Percentiles rank a stretch among this genome's conserved stretches.
Conservation (phyloP, 2,888 invertebrate genomes). For the Drosophila lacicola region DNA sequence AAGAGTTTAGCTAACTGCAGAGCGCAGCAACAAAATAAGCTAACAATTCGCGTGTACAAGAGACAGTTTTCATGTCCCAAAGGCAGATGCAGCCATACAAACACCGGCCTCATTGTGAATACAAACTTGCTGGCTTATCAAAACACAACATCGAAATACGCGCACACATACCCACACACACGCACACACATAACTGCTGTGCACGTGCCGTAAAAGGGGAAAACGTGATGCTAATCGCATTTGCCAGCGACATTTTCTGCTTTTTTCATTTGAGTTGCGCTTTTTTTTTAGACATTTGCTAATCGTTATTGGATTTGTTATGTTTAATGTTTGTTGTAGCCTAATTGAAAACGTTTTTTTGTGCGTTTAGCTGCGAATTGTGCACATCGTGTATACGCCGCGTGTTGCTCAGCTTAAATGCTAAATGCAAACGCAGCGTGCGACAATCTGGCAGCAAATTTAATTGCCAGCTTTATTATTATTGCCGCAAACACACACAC, state of each 20-base stretch:
- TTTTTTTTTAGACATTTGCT: constrained; percentile 14
- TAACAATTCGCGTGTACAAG: constrained; percentile 23
- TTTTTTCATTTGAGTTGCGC: constrained; percentile 17
- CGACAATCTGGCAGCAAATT: constrained; percentile 52
- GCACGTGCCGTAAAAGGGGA: constrained; percentile 54
- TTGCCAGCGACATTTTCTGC: constrained; percentile 47
- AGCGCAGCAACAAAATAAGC: constrained; percentile 6
- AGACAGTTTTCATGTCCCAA: constrained; percentile 14
- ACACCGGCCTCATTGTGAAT: constrained; percentile 59
- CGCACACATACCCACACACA: constrained; percentile 12
- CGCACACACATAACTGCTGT: constrained; percentile 3
- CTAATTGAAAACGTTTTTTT: constrained; percentile 52
- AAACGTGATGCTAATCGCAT: constrained; percentile 70
- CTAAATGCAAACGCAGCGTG: constrained; percentile 49
- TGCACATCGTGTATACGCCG: constrained; percentile 37
- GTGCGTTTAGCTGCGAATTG: constrained; percentile 19
- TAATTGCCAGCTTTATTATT: constrained; percentile 59
- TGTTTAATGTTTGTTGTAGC: constrained; percentile 25
- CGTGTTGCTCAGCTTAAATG: constrained; percentile 11
- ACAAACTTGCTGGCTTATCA: constrained; percentile 64
- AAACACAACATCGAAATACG: constrained; percentile 59
- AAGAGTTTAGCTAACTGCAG: constrained; percentile 19
- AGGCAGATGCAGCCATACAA: constrained; percentile 51
- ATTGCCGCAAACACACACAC: constrained; percentile 35
- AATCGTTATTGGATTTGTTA: constrained; percentile 27